Evolutionary conservation across 2,797 vertebrate genomes (phyloP).

Genomic region (Tamandua tetradactyla): DNA sequence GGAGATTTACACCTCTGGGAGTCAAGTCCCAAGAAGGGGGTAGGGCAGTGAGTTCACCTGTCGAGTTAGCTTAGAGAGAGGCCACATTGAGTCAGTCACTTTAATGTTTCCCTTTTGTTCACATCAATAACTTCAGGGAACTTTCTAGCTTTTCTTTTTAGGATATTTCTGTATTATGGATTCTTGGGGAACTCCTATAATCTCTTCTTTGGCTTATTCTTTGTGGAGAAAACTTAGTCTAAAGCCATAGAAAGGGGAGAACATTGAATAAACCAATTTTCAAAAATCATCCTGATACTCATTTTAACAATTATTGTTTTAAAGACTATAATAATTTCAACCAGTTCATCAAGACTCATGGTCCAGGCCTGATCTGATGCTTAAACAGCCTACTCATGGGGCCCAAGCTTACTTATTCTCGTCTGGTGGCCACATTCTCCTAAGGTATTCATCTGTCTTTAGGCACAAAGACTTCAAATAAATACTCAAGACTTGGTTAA

Average conservation of each 20-base stretch:
- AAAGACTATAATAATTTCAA: neutral
- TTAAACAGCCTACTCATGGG: neutral
- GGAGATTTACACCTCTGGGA: too few relatives aligned
- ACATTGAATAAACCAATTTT: neutral
- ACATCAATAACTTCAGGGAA: neutral
- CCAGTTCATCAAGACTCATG: neutral
- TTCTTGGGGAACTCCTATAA: neutral
- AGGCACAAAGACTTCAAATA: conserved; percentile 35
- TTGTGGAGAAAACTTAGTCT: conserved; percentile 33
- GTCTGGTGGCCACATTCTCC: neutral
- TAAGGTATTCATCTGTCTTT: neutral
- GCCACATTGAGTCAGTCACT: neutral
- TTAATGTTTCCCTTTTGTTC: neutral
- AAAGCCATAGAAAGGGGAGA: neutral
- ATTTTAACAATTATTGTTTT: neutral
- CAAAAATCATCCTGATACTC: conserved; percentile 15
- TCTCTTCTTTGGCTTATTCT: neutral
- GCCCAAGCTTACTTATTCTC: neutral
- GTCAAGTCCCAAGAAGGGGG: too few relatives aligned
- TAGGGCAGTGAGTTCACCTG: too few relatives aligned
- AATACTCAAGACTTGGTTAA: neutral
- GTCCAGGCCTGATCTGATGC: neutral
- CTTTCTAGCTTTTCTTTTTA: neutral
- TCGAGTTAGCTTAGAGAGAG: too few relatives aligned
- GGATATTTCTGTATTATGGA: neutral